Base-by-base conservation (phyloP, 2,888 invertebrate species). In the Argyresthia goedartella region DNA sequence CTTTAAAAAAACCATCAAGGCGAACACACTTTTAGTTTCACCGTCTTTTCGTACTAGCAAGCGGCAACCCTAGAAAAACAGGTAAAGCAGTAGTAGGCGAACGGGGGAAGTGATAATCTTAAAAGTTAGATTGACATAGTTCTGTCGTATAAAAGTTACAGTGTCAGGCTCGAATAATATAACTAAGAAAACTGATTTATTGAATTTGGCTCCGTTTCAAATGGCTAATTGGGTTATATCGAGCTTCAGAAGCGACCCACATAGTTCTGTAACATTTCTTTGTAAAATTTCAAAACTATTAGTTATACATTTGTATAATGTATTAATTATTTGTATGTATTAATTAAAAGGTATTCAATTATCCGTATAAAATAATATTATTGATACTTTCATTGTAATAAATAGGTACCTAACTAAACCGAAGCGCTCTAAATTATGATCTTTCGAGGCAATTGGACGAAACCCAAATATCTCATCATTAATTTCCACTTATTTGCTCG, bases 41-140 rank as follows among this genome's bases (percentile, higher is more conserved):
- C n/a, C n/a, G n/a, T n/a, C n/a, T n/a, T n/a, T n/a, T n/a, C n/a
- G n/a, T n/a, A n/a, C n/a, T n/a, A n/a, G n/a, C n/a, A n/a, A 43
- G 50, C 50, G 49, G 53, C 72, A 72, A 58, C 73, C 74, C 72
- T 76, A 71, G 54, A 59, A 59, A 63, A 71, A 69, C 74, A 78
- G 78, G 77, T 77, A 76, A 70, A 63, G 54, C 60, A 66, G 51
- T 56, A 56, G 65, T 73, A 78, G 76, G 73, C 73, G 69, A 71
- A 73, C 64, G 65, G 69, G 46, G 76, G 78, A 79, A 80, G 77
- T 76, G 77, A 81, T 81, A 81, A 82, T 80, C 81, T 81, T 80
- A 80, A 79, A 85, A 84, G 79, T 82, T 81, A 80, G 81, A 85
- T 81, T 80, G 81, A 81, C 80, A 81, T 80, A 81, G 77, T 81